Evolutionary conservation across 1,140 invertebrate species (phyloP).

Genomic region (Meloidogyne chitwoodi): DNA sequence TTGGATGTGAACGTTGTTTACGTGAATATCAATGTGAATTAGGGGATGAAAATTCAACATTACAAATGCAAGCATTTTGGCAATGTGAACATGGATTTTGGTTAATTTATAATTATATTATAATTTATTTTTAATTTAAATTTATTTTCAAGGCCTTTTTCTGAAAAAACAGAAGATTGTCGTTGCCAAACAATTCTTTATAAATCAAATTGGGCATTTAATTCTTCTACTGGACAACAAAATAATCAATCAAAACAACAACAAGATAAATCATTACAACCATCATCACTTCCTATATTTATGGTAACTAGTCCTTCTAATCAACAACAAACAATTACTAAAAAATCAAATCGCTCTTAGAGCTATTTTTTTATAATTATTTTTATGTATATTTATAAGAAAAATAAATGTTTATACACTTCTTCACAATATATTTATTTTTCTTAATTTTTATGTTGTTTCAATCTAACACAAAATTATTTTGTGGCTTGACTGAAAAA

Average conservation of each 20-base stretch:
- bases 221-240: not conserved
- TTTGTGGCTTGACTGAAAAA: too few relatives aligned
- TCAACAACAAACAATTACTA: not conserved
- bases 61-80: conserved; percentile 50
- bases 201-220: not conserved
- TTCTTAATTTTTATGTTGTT: too few relatives aligned
- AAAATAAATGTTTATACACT: too few relatives aligned
- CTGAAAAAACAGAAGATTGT: conserved; percentile 53
- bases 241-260: not conserved
- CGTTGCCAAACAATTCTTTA: conserved; percentile 46
- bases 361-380: not conserved
- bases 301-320: not conserved
- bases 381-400: not conserved
- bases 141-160: conserved; percentile 26
- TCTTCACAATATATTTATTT: too few relatives aligned
- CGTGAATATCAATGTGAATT: conserved; percentile 53
- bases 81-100: conserved; percentile 52
- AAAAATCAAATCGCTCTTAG: not conserved
- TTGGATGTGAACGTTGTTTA: conserved; percentile 57
- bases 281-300: not conserved
- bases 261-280: not conserved
- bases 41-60: conserved; percentile 31
- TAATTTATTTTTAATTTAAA: conserved; percentile 20
- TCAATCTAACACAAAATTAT: too few relatives aligned
- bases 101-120: conserved; percentile 8